Evolutionary conservation across 2,113 vertebrate genomes (phyloP).

Genomic region (Gila orcuttii): DNA sequence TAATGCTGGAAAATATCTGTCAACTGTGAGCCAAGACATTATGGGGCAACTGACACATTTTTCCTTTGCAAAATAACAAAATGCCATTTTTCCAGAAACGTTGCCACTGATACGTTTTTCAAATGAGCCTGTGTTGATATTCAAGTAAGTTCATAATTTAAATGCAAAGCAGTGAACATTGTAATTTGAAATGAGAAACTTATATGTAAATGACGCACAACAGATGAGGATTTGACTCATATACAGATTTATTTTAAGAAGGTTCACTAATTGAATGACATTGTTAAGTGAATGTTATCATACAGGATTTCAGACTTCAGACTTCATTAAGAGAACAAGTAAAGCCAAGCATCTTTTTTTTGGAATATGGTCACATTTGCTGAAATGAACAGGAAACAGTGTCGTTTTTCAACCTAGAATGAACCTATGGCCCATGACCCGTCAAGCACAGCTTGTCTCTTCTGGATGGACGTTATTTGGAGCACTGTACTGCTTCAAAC

Average conservation of each 20-base stretch:
- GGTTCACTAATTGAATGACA: slow-evolving; percentile 48
- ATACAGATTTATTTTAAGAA: slow-evolving; percentile 59
- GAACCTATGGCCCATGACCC: slow-evolving; percentile 41
- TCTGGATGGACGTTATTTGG: neutral
- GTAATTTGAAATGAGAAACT: too few species aligned
- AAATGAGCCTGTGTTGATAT: neutral
- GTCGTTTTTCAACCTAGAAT: slow-evolving; percentile 47
- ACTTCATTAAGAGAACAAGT: slow-evolving; percentile 24
- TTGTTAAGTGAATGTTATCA: slow-evolving; percentile 44
- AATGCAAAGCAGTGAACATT: neutral
- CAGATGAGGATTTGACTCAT: slow-evolving; percentile 19
- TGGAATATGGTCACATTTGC: slow-evolving; percentile 48
- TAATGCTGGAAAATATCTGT: slow-evolving; percentile 42
- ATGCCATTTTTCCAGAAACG: neutral
- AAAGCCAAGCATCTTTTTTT: neutral
- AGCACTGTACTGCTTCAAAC: neutral
- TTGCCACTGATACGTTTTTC: too few species aligned
- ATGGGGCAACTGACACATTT: neutral
- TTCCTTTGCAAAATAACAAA: neutral
- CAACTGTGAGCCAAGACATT: neutral
- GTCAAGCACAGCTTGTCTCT: slow-evolving; percentile 29
- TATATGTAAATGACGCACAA: neutral
- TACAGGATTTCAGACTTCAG: slow-evolving; percentile 39
- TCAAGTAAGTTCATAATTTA: neutral
- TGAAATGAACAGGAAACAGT: slow-evolving; percentile 54